A percentile compares a stretch with the other conserved stretches of the same genome.
phyloP scores from a whole-genome alignment of 1,140 invertebrate species.

The Hylyphantes graminicola region DNA sequence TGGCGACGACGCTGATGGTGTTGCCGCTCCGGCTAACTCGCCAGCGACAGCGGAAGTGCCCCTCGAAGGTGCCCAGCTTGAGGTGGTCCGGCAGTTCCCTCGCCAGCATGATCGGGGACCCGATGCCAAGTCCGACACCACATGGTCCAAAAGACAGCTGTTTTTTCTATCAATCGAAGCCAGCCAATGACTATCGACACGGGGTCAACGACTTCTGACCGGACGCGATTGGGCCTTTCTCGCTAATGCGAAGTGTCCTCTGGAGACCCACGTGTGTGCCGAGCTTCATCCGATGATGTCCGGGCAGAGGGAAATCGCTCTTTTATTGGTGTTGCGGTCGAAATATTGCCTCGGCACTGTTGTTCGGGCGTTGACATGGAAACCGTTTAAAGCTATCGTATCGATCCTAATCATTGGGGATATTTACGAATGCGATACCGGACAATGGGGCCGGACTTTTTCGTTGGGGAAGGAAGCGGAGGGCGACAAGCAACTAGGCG shows the following conservation, averaged over 20 bases:
- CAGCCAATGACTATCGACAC: conserved; percentile 28
- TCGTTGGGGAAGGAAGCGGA: not conserved
- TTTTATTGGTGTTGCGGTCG: conserved; percentile 58
- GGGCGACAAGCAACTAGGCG: too few relatives aligned
- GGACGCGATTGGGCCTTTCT: conserved; percentile 8
- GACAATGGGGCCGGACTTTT: conserved; percentile 4
- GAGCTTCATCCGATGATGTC: conserved; percentile 41
- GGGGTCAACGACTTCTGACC: conserved; percentile 53
- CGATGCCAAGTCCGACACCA: conserved; percentile 33
- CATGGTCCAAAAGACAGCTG: conserved; percentile 45
- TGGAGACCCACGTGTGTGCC: conserved; percentile 40
- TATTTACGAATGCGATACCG: conserved; percentile 60
- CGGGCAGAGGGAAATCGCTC: conserved; percentile 35
- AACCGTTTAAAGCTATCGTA: conserved; percentile 56
- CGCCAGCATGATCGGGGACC: conserved; percentile 46
- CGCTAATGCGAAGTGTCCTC: conserved; percentile 35
- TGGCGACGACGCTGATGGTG: conserved; percentile 40
- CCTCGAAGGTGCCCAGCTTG: conserved; percentile 49
- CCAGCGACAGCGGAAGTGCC: conserved; percentile 56
- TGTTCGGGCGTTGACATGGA: conserved; percentile 58
- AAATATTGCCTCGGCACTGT: conserved; percentile 51
- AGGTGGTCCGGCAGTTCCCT: conserved; percentile 49
- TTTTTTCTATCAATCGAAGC: conserved; percentile 24
- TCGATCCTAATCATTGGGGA: conserved; percentile 53
- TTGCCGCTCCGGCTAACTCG: conserved; percentile 57